phyloP scores from a whole-genome alignment of 1,140 invertebrate species.

The Drosophila persimilis region DNA sequence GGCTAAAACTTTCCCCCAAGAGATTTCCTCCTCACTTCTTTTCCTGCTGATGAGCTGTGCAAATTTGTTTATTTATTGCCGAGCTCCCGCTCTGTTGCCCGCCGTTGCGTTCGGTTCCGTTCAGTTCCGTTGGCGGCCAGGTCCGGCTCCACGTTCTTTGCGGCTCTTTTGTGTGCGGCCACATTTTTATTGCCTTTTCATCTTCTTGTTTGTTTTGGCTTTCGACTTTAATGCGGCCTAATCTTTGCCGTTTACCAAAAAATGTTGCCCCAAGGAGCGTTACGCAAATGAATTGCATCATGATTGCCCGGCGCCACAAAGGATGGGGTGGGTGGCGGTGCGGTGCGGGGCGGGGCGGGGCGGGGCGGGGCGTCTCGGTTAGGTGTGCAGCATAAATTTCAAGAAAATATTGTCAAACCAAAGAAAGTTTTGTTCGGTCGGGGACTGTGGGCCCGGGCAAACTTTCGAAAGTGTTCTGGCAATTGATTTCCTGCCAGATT shows the following conservation, averaged over 20 bases:
- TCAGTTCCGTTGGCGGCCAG: conserved; percentile 3
- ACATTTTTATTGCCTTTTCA: conserved; percentile 66
- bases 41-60: conserved; percentile 39
- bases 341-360: no score
- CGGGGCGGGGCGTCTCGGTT: background rate
- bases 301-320: conserved; percentile 59
- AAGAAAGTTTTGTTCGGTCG: conserved; percentile 26
- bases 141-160: conserved; percentile 30
- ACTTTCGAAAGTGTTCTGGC: conserved; percentile 22
- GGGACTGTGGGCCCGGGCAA: background rate
- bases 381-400: conserved; percentile 45
- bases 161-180: conserved; percentile 66
- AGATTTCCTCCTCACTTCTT: conserved; percentile 5
- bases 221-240: conserved; percentile 75
- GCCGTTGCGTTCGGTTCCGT: background rate
- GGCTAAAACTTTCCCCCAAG: conserved; percentile 33
- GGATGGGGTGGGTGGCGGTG: no score
- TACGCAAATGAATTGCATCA: conserved; percentile 76
- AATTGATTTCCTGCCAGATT: conserved; percentile 15
- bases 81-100: background rate
- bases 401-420: conserved; percentile 44
- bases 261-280: conserved; percentile 71
- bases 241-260: conserved; percentile 77
- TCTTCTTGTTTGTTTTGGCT: conserved; percentile 39
- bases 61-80: conserved; percentile 72